Evolutionary conservation across 2,113 vertebrate species (phyloP), one percentile per base, ranked within the genome.

Genomic region (Alosa alosa): DNA sequence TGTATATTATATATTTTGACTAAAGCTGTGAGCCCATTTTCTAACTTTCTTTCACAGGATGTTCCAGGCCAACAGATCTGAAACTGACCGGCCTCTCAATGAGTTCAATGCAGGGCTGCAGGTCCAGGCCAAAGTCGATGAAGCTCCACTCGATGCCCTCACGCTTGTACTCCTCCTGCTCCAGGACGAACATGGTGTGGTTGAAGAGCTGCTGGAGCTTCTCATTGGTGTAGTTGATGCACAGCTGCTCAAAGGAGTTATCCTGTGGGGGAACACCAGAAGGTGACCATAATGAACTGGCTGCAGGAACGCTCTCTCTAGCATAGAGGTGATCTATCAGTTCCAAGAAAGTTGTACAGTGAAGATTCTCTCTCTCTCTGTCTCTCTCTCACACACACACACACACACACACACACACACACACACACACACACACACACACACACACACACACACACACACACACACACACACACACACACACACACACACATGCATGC

Each of bases 151-250:
- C 96, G 52, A 99, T 99, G 89, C 98, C 97, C 91, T 99, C 98
- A 0, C 97, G 92, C 91, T 99, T 96, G 91, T 99, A 99, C 93
- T 99, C 98, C 89, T 99, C 98, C 92, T 99, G 98, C 92, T 99
- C 98, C 96, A 99, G 31, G 91, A 98, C 92, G 94, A 99, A 99
- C 98, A 99, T 99, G 85, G 98, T 99, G 95, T 99, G 97, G 93
- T 99, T 99, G 96, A 99, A 99, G 81, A 99, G 96, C 94, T 99
- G 98, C 95, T 99, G 98, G 83, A 99, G 96, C 81, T 97, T 97
- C 94, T 99, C 98, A 3, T 99, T 99, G 87, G 98, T 99, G 93
- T 99, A 99, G 92, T 99, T 99, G 93, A 99, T 99, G 90, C 98
- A 99, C 41, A 99, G 95, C 93, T 99, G 98, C 94, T 99, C 98